These are phyloP conservation scores for Catagonus wagneri DNA, from an alignment of 2,113 vertebrate species.

Conservation along the genomic window DNA sequence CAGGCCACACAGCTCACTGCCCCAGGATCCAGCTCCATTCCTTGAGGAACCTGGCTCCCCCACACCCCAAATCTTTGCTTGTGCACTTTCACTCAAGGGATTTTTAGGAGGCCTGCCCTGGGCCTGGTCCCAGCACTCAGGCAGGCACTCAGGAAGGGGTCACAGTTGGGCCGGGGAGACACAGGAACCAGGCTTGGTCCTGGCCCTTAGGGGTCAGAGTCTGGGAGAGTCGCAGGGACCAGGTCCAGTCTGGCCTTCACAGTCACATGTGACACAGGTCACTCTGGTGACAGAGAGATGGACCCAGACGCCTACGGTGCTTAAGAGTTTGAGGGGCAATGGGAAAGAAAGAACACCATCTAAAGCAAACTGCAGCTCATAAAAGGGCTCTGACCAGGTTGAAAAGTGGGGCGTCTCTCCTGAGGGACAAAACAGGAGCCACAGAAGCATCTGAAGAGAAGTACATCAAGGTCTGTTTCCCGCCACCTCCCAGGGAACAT, in stretches of 20 bases:
- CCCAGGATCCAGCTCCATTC: neutral
- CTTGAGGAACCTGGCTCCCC: neutral
- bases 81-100: neutral
- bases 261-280: neutral
- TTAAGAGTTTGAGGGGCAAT: neutral
- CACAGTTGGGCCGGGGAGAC: neutral
- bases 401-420: neutral
- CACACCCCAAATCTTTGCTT: neutral
- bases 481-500: neutral
- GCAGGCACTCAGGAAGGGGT: too few species aligned
- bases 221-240: neutral
- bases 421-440: neutral
- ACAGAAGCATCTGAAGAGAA: neutral
- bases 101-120: constrained; percentile 10
- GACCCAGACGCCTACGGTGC: neutral
- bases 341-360: neutral
- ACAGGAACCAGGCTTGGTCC: neutral
- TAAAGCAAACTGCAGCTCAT: constrained; percentile 29
- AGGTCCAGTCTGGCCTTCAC: neutral
- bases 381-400: neutral
- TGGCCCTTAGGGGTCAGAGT: neutral
- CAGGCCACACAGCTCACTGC: neutral
- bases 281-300: neutral
- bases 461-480: neutral
- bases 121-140: neutral